Conservation (phyloP, 2,888 invertebrate genomes). For the Ochropacha duplaris region DNA sequence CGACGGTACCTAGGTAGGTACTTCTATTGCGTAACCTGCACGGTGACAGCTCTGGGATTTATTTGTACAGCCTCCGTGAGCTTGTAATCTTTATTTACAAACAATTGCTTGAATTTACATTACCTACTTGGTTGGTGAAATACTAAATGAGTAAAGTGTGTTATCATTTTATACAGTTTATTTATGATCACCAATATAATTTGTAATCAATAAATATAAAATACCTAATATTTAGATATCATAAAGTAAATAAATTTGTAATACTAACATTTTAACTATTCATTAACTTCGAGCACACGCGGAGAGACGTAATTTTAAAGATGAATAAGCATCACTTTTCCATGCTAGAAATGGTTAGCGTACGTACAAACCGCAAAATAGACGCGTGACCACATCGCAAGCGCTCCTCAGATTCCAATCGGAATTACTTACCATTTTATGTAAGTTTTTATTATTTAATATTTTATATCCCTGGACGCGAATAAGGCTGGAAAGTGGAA, state of each 20-base stretch:
- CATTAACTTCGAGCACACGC: slow-evolving; percentile 25
- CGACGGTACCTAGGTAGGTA: slow-evolving; percentile 40
- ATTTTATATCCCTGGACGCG: slow-evolving; percentile 76
- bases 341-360: slow-evolving; percentile 51
- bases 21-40: slow-evolving; percentile 59
- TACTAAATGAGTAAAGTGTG: slow-evolving; percentile 14
- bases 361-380: slow-evolving; percentile 66
- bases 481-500: slow-evolving; percentile 58
- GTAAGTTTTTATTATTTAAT: slow-evolving; percentile 81
- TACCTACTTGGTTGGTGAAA: slow-evolving; percentile 23
- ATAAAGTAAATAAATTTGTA: background rate
- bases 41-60: slow-evolving; percentile 50
- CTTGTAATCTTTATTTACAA: slow-evolving; percentile 54
- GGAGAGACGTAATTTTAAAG: slow-evolving; percentile 17
- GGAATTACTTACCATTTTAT: slow-evolving; percentile 79
- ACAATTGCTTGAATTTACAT: slow-evolving; percentile 51
- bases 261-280: slow-evolving; percentile 10
- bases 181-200: slow-evolving; percentile 8
- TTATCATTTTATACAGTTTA: background rate
- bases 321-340: slow-evolving; percentile 40
- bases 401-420: slow-evolving; percentile 70
- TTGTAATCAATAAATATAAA: background rate
- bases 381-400: slow-evolving; percentile 62
- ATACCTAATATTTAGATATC: background rate
- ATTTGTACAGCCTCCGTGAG: slow-evolving; percentile 48